A percentile compares a stretch with the other conserved stretches of the same genome.
Conservation (phyloP, 2,888 invertebrate species). For the Andrena chrysosceles region DNA sequence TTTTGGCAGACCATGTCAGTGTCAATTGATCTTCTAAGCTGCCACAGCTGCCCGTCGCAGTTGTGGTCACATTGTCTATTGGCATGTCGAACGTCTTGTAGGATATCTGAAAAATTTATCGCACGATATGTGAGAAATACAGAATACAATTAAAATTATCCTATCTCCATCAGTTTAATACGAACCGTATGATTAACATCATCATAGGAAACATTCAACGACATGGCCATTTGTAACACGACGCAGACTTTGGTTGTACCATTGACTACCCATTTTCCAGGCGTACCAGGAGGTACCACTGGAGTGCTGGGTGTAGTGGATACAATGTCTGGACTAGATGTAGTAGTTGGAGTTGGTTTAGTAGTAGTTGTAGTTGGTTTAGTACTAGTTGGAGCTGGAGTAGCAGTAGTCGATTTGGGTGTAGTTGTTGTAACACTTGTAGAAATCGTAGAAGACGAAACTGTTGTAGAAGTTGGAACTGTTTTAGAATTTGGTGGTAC, state of each 20-base stretch:
- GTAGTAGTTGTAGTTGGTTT: conserved; percentile 62
- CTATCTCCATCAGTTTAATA: not conserved
- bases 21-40: conserved; percentile 80
- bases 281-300: conserved; percentile 75
- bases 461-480: not conserved
- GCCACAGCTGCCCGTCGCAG: conserved; percentile 83
- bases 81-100: conserved; percentile 83
- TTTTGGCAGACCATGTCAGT: conserved; percentile 81
- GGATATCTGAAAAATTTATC: conserved; percentile 26
- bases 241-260: conserved; percentile 88
- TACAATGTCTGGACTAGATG: conserved; percentile 78
- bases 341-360: conserved; percentile 73
- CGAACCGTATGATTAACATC: conserved; percentile 75
- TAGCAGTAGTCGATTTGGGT: not conserved
- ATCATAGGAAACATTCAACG: conserved; percentile 87
- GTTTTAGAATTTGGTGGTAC: not conserved
- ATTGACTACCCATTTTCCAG: conserved; percentile 86
- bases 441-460: not conserved
- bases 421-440: not conserved
- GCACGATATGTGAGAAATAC: not conserved
- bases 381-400: conserved; percentile 61
- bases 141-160: not conserved
- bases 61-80: conserved; percentile 78
- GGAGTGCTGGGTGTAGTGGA: not conserved
- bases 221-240: conserved; percentile 88